Evolutionary conservation across 2,113 vertebrate species (phyloP).

Genomic region (Paedocypris sp.): DNA sequence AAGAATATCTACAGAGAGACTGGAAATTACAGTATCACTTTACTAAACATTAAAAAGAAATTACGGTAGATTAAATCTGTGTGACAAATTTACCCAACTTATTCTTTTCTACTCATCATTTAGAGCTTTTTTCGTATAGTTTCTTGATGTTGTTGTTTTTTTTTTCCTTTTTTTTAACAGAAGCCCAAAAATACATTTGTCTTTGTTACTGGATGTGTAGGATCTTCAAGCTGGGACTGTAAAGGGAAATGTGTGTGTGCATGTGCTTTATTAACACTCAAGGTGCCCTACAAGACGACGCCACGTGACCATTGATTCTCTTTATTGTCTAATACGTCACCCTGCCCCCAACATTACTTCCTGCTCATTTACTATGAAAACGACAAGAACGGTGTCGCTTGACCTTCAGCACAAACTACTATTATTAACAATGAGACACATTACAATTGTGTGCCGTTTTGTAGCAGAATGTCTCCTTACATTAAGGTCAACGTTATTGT

Average conservation of each 20-base stretch:
- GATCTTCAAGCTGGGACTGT: slow-evolving; percentile 19
- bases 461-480: too few relatives aligned
- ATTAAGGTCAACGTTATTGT: too few relatives aligned
- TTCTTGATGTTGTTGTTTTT: neutral
- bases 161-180: slow-evolving; percentile 6
- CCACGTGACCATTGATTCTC: slow-evolving; percentile 24
- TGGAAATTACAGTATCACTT: too few relatives aligned
- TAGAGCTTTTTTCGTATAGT: slow-evolving; percentile 13
- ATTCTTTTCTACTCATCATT: slow-evolving; percentile 27
- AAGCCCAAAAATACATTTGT: slow-evolving; percentile 34
- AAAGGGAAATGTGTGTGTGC: neutral
- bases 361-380: too few relatives aligned
- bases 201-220: slow-evolving; percentile 35
- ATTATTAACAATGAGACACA: too few relatives aligned
- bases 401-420: too few relatives aligned
- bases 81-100: slow-evolving; percentile 4
- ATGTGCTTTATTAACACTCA: slow-evolving; percentile 13
- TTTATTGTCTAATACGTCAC: slow-evolving; percentile 18
- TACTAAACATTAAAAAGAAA: too few relatives aligned
- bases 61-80: slow-evolving; percentile 2
- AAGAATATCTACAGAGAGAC: too few relatives aligned
- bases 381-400: too few relatives aligned
- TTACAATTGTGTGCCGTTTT: too few relatives aligned
- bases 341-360: neutral
- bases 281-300: neutral